Percentiles rank a stretch among this genome's conserved stretches.
phyloP scores from a whole-genome alignment of 2,797 vertebrate genomes.

The Sebastes alutus region DNA sequence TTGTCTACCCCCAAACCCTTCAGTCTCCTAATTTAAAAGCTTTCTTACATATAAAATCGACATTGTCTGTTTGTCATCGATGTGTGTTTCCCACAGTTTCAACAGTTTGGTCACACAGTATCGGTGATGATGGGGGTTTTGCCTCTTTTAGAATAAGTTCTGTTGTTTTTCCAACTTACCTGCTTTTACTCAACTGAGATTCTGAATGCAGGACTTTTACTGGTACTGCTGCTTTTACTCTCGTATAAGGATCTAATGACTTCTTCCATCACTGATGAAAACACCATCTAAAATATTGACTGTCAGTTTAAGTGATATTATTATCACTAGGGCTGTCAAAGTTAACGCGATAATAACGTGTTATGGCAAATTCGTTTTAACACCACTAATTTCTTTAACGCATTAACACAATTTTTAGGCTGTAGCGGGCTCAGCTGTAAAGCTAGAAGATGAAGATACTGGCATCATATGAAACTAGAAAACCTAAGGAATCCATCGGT shows the following conservation, averaged over 20 bases:
- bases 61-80: background rate
- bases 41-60: background rate
- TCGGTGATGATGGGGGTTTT: background rate
- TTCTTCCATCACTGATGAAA: background rate
- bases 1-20: background rate
- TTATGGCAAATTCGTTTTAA: too few relatives aligned
- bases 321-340: background rate
- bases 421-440: too few relatives aligned
- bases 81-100: background rate
- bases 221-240: background rate
- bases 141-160: too few relatives aligned
- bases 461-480: accelerated
- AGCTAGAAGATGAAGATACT: too few relatives aligned
- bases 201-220: background rate
- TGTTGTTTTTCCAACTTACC: too few relatives aligned
- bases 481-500: accelerated
- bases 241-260: background rate
- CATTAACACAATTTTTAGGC: too few relatives aligned
- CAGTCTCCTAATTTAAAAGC: background rate
- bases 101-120: background rate
- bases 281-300: background rate
- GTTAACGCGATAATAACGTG: too few relatives aligned
- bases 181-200: background rate
- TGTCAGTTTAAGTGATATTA: background rate
- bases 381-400: too few relatives aligned